A percentile compares a stretch with the other conserved stretches of the same genome.
Evolutionary conservation across 2,888 invertebrate genomes (phyloP).

Genomic region (Hanleya hanleyi): DNA sequence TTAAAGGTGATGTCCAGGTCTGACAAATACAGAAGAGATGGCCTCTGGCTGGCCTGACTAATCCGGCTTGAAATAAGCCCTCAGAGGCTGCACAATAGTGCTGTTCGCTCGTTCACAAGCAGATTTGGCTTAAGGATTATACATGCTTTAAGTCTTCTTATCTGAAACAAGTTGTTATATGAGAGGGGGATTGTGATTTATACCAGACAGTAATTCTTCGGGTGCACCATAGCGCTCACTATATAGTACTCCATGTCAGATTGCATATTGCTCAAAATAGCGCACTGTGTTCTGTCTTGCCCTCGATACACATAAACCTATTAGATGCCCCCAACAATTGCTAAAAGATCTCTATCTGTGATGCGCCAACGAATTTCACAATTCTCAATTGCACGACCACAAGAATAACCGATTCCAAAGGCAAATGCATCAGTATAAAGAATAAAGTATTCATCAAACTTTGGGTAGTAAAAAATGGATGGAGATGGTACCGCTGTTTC

Average conservation of each 20-base stretch:
- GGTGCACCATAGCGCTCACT: background rate
- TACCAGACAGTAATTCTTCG: background rate
- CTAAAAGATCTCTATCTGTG: slow-evolving; percentile 18
- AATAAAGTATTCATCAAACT: slow-evolving; percentile 8
- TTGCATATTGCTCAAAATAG: background rate
- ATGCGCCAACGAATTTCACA: slow-evolving; percentile 16
- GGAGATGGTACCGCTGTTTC: slow-evolving; percentile 34
- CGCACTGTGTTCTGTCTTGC: background rate
- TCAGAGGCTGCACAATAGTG: background rate
- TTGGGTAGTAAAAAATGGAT: slow-evolving; percentile 19
- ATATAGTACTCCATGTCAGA: slow-evolving; percentile 4
- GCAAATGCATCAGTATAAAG: slow-evolving; percentile 27
- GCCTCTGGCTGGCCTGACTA: background rate
- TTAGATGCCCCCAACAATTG: slow-evolving; percentile 22
- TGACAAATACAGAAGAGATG: background rate
- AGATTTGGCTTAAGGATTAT: background rate
- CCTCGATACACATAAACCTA: slow-evolving; percentile 16
- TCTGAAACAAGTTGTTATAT: background rate
- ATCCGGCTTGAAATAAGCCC: background rate
- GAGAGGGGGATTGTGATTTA: background rate
- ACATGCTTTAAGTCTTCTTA: background rate
- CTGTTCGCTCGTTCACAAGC: background rate
- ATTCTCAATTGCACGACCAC: slow-evolving; percentile 11
- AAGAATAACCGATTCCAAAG: slow-evolving; percentile 20
- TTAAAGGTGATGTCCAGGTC: too few species aligned